A percentile compares a stretch with the other conserved stretches of the same genome.
Conservation (phyloP, 2,888 invertebrate species). For the Amphipoea lucens region DNA sequence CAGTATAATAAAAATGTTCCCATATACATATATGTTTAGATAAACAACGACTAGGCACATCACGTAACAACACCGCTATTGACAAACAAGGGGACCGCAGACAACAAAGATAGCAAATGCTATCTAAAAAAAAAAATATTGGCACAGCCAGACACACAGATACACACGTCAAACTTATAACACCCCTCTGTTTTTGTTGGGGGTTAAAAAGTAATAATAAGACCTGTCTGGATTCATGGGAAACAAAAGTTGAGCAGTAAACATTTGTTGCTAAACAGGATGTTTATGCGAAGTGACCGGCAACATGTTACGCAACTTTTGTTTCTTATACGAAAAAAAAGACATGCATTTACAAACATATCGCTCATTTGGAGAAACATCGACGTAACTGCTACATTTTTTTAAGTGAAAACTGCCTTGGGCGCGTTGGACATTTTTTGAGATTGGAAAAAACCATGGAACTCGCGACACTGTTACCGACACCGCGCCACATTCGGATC, state of each 20-base stretch:
- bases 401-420: too few relatives aligned
- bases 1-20: slow-evolving; percentile 5
- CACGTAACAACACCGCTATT: slow-evolving; percentile 19
- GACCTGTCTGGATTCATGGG: not conserved
- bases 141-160: too few relatives aligned
- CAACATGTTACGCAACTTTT: not conserved
- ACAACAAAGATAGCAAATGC: not conserved
- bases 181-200: too few relatives aligned
- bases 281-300: not conserved
- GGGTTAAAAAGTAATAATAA: not conserved
- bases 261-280: not conserved
- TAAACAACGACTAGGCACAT: slow-evolving; percentile 33
- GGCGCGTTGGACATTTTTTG: too few relatives aligned
- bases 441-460: too few relatives aligned
- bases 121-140: too few relatives aligned
- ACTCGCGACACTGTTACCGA: too few relatives aligned
- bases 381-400: too few relatives aligned
- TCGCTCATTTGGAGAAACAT: too few relatives aligned
- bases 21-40: not conserved
- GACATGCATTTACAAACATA: not conserved
- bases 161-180: too few relatives aligned
- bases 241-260: not conserved
- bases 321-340: not conserved
- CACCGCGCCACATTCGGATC: too few relatives aligned
- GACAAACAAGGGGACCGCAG: not conserved